Base-by-base conservation (phyloP, 2,113 vertebrate genomes). In the Stegastes partitus region DNA sequence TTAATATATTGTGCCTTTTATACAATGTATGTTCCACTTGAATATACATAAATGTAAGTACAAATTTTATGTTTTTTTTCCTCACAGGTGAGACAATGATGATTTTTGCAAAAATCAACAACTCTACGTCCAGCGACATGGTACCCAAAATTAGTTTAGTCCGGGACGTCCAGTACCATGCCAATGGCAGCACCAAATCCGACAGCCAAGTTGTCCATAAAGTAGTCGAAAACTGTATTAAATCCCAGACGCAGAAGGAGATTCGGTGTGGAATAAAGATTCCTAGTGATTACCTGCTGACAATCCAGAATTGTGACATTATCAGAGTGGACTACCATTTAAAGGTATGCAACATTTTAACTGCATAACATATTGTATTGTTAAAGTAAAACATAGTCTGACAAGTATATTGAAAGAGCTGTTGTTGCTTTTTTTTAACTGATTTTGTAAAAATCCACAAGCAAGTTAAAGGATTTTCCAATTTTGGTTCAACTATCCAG, bases 251-350 rank as follows among this genome's bases (percentile, higher is more conserved):
- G 12, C 68, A 82, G 70, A 77, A 75, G 31, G 78, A 69, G 15
- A 19, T 92, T 16, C 79, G 2, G 15, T 84, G 84, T 74, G 26
- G 21, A 2, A 18, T 95, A 19, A 74, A 9, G 45, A 78, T 95
- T 70, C 92, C 94, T n/a, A 0, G 0, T 4, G 34, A 86, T 9
- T 34, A 34, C 74, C 37, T 73, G 62, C 49, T 19, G 16, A 76
- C 87, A 3, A 72, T 94, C 63, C 56, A 82, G 11, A 93, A 92
- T 21, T 94, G 92, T 79, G 65, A 81, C 0, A 91, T 94, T 19
- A 72, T 95, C 58, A 83, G 79, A 74, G 81, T 94, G 77, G 86
- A 93, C 16, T 93, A 95, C 64, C 11, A 56, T 15, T 54, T 95
- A 28, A 93, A 93, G 93, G 94, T 93, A 78, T 28, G 70, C 31